Evolutionary conservation across 2,888 invertebrate species (phyloP).

Genomic region (Orchesellides sinensis): DNA sequence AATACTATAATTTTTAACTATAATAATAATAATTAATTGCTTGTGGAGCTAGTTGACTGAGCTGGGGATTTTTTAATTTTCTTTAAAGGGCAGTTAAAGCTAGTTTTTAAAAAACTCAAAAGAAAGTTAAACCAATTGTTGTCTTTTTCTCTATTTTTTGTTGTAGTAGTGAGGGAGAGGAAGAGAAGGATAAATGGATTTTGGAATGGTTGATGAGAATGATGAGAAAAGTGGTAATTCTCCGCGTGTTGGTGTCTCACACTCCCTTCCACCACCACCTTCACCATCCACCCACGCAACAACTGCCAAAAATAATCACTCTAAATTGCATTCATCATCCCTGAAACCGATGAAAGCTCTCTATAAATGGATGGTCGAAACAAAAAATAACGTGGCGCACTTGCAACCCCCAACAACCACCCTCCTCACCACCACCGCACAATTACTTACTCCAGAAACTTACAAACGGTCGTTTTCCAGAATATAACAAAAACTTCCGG

Average conservation of each 20-base stretch:
- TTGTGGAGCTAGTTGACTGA: constrained; percentile 20
- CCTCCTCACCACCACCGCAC: too few species aligned
- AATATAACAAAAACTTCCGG: too few species aligned
- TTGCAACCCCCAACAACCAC: too few species aligned
- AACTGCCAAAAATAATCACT: constrained; percentile 3
- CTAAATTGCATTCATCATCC: too few species aligned
- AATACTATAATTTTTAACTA: constrained; percentile 5
- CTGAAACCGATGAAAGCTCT: background rate
- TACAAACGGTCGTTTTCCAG: too few species aligned
- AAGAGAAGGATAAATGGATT: constrained; percentile 33
- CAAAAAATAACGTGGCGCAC: too few species aligned
- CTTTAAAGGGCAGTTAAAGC: too few species aligned
- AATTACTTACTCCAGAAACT: too few species aligned
- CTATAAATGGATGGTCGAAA: background rate
- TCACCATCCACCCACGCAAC: constrained; percentile 26
- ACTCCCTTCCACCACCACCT: constrained; percentile 10
- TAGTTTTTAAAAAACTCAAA: constrained; percentile 20
- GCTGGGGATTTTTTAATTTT: too few species aligned
- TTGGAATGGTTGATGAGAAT: constrained; percentile 9
- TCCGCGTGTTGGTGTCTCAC: too few species aligned
- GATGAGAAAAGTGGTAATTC: constrained; percentile 29
- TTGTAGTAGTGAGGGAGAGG: constrained; percentile 53
- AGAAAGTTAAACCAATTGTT: constrained; percentile 7
- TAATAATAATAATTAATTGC: background rate
- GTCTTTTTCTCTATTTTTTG: constrained; percentile 62